phyloP scores from a whole-genome alignment of 2,113 vertebrate species.

The Tyto alba region DNA sequence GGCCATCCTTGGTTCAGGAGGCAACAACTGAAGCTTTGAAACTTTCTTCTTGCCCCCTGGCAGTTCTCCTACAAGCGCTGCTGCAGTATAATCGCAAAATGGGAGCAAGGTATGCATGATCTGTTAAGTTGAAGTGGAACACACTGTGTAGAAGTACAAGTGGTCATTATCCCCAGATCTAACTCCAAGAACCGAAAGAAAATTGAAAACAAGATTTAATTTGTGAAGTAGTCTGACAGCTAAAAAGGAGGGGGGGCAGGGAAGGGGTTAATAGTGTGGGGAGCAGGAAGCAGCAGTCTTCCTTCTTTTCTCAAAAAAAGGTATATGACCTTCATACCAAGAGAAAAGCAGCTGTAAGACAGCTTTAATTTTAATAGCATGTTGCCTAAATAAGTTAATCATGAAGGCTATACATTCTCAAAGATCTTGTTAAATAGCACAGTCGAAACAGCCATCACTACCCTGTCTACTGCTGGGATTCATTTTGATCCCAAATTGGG shows the following conservation, averaged over 20 bases:
- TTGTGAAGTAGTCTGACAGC: neutral
- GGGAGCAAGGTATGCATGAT: slow-evolving; percentile 77
- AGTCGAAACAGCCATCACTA: neutral
- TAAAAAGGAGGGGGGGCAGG: neutral
- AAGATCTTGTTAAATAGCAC: neutral
- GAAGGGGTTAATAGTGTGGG: neutral
- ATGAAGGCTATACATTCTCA: neutral
- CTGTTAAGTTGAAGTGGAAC: neutral
- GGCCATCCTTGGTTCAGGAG: slow-evolving; percentile 87
- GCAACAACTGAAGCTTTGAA: slow-evolving; percentile 90
- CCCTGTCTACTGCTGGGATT: neutral
- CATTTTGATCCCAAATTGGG: neutral
- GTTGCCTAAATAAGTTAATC: neutral
- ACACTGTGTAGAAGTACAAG: neutral
- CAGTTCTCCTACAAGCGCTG: slow-evolving; percentile 86
- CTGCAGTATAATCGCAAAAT: slow-evolving; percentile 86
- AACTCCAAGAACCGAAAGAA: neutral
- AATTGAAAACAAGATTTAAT: neutral
- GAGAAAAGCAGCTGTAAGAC: neutral
- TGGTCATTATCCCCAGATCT: neutral
- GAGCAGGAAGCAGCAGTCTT: neutral
- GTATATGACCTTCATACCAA: neutral
- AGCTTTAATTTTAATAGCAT: neutral
- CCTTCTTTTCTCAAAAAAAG: neutral
- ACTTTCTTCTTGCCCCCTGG: slow-evolving; percentile 80